These are phyloP conservation scores for Chiroxiphia lanceolata DNA, from an alignment of 2,797 vertebrate genomes.

Conservation along the genomic window DNA sequence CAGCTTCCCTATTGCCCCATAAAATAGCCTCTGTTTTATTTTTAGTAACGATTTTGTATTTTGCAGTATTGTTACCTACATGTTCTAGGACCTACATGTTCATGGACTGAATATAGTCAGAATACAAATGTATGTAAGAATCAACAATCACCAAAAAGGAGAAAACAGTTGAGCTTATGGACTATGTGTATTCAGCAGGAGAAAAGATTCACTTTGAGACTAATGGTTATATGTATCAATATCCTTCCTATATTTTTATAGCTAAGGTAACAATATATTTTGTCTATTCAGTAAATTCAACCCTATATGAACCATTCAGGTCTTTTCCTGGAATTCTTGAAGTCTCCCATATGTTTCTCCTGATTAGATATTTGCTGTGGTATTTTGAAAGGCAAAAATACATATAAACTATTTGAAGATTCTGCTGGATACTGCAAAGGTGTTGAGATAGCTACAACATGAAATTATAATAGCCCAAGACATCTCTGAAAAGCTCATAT, in stretches of 20 bases:
- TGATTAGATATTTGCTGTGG: neutral
- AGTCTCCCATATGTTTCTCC: neutral
- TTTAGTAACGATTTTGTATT: neutral
- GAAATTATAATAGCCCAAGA: neutral
- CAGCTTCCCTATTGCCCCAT: neutral
- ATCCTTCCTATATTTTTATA: neutral
- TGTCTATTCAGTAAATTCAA: neutral
- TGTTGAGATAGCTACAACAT: neutral
- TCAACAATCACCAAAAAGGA: neutral
- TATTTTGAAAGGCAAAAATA: neutral
- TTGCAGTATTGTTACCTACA: neutral
- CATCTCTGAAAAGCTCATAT: neutral
- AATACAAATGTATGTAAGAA: neutral
- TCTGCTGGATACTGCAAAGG: neutral
- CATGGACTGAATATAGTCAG: neutral
- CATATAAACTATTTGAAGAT: neutral
- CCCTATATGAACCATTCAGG: neutral
- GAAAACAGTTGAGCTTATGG: neutral
- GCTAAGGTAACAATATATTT: neutral
- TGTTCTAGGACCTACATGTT: neutral
- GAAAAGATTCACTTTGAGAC: neutral
- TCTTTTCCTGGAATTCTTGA: neutral
- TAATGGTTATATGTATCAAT: neutral
- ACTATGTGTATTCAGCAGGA: neutral
- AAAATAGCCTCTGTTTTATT: neutral